Evolutionary conservation across 2,888 invertebrate genomes (phyloP).

Genomic region (Philonicus albiceps): DNA sequence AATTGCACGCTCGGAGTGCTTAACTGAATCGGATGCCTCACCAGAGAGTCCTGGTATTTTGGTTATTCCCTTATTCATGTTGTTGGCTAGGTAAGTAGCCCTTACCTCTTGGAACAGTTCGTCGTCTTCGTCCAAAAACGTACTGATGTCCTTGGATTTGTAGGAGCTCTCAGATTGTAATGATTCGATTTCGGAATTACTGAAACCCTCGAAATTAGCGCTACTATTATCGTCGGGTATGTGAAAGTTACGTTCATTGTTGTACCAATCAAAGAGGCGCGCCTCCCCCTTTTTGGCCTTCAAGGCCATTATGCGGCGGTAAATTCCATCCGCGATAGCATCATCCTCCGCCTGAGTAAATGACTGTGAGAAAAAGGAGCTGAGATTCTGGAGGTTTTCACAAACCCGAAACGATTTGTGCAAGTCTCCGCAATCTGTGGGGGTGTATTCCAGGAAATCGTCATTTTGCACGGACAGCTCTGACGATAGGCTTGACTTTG

Average conservation of each 20-base stretch:
- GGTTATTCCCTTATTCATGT: neutral
- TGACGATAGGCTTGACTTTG: conserved; percentile 35
- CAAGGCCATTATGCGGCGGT: conserved; percentile 28
- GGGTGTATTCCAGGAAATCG: neutral
- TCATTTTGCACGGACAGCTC: conserved; percentile 38
- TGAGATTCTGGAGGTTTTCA: conserved; percentile 42
- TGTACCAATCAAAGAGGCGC: conserved; percentile 21
- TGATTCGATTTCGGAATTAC: neutral
- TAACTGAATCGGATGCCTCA: neutral
- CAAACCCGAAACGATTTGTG: conserved; percentile 28
- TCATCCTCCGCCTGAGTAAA: conserved; percentile 4
- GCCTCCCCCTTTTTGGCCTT: conserved; percentile 15
- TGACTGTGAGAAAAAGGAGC: conserved; percentile 41
- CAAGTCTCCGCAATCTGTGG: conserved; percentile 13
- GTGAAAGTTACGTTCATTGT: conserved; percentile 14
- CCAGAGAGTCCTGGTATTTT: neutral
- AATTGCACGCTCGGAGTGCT: neutral
- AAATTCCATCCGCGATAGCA: conserved; percentile 4
- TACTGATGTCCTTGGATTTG: neutral
- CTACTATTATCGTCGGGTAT: neutral
- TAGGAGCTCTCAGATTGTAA: neutral
- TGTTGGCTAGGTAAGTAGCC: neutral
- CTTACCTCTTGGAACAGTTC: neutral
- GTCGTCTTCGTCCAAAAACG: conserved; percentile 16
- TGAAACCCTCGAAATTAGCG: conserved; percentile 34